Evolutionary conservation across 2,797 vertebrate genomes (phyloP).

Genomic region (Lagorchestes hirsutus): DNA sequence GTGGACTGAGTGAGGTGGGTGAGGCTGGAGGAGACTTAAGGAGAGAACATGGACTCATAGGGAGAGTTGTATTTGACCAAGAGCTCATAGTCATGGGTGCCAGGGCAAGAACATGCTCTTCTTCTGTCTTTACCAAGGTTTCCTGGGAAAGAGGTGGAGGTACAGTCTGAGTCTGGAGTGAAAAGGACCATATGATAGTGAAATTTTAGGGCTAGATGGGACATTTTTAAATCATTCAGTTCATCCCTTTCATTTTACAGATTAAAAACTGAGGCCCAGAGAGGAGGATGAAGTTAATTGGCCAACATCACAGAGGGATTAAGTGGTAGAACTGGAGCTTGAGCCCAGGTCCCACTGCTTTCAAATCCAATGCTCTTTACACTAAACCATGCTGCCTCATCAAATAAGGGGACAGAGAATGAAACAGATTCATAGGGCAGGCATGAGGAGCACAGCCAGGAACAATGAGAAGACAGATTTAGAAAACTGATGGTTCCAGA

Average conservation of each 20-base stretch:
- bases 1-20: background rate
- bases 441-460: too few species aligned
- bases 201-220: background rate
- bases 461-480: too few species aligned
- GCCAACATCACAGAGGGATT: background rate
- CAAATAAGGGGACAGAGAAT: too few species aligned
- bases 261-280: background rate
- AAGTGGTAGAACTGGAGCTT: too few species aligned
- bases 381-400: too few species aligned
- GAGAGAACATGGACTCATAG: background rate
- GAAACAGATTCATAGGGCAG: too few species aligned
- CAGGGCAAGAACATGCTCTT: background rate
- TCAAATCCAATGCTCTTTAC: too few species aligned
- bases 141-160: background rate
- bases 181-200: background rate
- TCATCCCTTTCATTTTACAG: background rate
- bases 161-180: background rate
- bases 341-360: too few species aligned
- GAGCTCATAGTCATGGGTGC: background rate
- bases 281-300: background rate
- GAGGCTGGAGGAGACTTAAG: background rate
- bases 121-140: background rate
- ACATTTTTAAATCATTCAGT: background rate
- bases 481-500: too few species aligned
- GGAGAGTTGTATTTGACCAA: background rate